Evolutionary conservation across 2,797 vertebrate genomes (phyloP).

Genomic region (Muscicapa striata): DNA sequence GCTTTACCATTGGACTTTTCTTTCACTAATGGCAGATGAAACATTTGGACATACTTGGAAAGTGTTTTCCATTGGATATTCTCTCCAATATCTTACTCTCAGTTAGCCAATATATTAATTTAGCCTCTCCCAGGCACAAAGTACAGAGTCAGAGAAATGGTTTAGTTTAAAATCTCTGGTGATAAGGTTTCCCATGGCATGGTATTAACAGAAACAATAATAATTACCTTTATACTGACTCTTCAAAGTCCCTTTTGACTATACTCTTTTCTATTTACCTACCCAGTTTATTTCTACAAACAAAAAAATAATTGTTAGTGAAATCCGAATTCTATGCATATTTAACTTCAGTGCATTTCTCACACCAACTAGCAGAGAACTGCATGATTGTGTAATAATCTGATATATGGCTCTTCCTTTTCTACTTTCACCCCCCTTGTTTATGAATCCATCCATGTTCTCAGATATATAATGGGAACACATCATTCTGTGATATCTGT

Average conservation of each 20-base stretch:
- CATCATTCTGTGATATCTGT: background rate
- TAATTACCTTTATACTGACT: background rate
- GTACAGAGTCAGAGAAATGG: background rate
- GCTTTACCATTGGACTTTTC: background rate
- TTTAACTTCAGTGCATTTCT: background rate
- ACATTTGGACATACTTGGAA: background rate
- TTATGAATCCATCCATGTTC: background rate
- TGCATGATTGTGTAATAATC: background rate
- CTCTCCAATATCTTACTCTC: background rate
- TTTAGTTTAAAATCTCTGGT: background rate
- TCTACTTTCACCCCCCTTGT: background rate
- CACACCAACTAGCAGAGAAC: background rate
- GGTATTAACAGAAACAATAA: slow-evolving; percentile 24
- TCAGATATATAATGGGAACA: background rate
- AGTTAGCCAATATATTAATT: background rate
- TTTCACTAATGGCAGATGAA: background rate
- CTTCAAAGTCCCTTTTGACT: background rate
- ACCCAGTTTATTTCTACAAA: background rate
- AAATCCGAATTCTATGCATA: slow-evolving; percentile 30
- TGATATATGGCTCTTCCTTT: slow-evolving; percentile 2
- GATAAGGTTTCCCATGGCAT: background rate
- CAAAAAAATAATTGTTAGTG: background rate
- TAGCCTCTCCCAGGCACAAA: background rate
- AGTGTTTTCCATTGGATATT: background rate
- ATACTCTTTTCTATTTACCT: slow-evolving; percentile 27